Percentiles rank a stretch among this genome's conserved stretches.
These are phyloP conservation scores for Zosterops lateralis DNA, from an alignment of 2,113 vertebrate species.

Conservation along the genomic window DNA sequence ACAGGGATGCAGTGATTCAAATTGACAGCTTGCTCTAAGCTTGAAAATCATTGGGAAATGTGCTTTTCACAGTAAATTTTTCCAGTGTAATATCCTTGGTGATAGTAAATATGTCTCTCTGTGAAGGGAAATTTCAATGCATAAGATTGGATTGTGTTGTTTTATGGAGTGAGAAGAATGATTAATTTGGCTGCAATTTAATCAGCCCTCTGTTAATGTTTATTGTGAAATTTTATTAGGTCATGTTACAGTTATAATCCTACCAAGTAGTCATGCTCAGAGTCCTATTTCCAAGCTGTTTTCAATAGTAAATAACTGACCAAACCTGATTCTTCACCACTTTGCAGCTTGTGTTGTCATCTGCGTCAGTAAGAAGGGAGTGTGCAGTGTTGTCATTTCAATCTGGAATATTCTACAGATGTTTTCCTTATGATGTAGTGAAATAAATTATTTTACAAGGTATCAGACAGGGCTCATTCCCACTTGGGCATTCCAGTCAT, in stretches of 20 bases:
- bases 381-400: neutral
- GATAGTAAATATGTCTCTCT: neutral
- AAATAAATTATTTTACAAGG: neutral
- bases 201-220: conserved; percentile 6
- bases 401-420: neutral
- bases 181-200: conserved; percentile 32
- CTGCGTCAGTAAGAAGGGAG: neutral
- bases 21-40: neutral
- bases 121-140: neutral
- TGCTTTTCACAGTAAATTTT: neutral
- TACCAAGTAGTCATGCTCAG: neutral
- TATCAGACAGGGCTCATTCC: neutral
- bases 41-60: neutral
- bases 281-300: neutral
- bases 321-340: neutral
- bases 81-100: conserved; percentile 17
- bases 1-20: neutral
- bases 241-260: neutral
- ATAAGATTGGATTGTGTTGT: neutral
- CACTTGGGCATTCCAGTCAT: neutral
- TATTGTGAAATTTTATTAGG: neutral
- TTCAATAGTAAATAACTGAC: neutral
- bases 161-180: neutral
- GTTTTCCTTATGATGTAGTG: neutral
- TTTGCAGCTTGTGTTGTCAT: neutral